Conservation (phyloP, 2,797 vertebrate species). For the Limnodromus scolopaceus region DNA sequence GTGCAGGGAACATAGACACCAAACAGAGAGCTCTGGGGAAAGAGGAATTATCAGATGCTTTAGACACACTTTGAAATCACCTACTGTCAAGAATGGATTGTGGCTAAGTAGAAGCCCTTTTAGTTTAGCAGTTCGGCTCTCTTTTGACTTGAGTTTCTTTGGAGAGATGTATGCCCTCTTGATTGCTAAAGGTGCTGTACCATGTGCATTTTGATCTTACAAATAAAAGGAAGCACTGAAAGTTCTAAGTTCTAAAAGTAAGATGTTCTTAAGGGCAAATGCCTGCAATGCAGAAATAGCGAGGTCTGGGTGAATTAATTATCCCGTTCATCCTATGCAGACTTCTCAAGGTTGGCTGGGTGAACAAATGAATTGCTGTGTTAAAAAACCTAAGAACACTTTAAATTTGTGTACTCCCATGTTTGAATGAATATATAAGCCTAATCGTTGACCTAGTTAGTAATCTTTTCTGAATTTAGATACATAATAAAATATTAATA, state of each 20-base stretch:
- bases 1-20: not conserved
- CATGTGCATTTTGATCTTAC: not conserved
- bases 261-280: not conserved
- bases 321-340: not conserved
- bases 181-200: not conserved
- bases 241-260: not conserved
- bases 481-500: not conserved
- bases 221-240: not conserved
- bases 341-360: not conserved
- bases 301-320: not conserved
- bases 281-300: not conserved
- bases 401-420: not conserved
- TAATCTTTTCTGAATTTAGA: not conserved
- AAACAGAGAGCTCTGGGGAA: not conserved
- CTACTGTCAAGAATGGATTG: not conserved
- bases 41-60: not conserved
- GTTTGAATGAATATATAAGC: not conserved
- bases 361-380: not conserved
- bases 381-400: not conserved
- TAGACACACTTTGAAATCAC: not conserved
- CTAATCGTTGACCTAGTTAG: not conserved
- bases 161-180: not conserved
- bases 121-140: not conserved
- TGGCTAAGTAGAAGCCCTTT: not conserved
- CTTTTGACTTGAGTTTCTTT: not conserved